Base-by-base conservation (phyloP, 1,140 invertebrate genomes). In the Danaus plexippus region DNA sequence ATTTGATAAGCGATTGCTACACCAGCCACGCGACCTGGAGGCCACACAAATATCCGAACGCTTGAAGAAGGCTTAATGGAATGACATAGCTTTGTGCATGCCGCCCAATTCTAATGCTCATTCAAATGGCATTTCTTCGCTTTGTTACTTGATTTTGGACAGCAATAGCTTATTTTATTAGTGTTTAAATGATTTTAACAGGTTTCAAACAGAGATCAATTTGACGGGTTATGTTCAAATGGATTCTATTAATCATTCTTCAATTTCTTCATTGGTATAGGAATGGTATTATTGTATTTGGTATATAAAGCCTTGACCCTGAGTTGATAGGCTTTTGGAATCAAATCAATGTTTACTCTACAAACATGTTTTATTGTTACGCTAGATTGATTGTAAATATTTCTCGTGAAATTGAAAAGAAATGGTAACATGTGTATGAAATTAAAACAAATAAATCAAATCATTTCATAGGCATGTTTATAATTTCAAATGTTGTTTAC, bases 1-100 rank as follows among this genome's bases (percentile, higher is more conserved):
- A 83, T 82, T 82, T 77, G 77, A 77, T 79, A 77, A 80, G 73
- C 69, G 73, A 77, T 79, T 72, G 77, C 76, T 70, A 66, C 72
- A 76, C 66, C 67, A 54, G 71, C 80, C 79, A 84, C 83, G 82
- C 80, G 79, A 82, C 80, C 73, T 72, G 45, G 50, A 74, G 80
- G 82, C 80, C 83, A 86, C 83, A 84, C 80, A 84, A 73, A 63
- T 74, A 56, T 68, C 67, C 66, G 67, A 77, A 75, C 67, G 69
- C 77, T 83, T 83, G 75, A 86, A 86, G 83, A 73, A 85, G 78
- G 78, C 80, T 82, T 85, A 85, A 86, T 85, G 77, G 83, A 83
- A 80, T 86, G 83, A 86, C 83, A 84, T 66, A 69, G 72, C 75
- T 85, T 86, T 86, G 81, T 83, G 60, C 74, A 67, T 73, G 80